Evolutionary conservation across 2,888 invertebrate genomes (phyloP).

Genomic region (Malthinus seriepunctatus): DNA sequence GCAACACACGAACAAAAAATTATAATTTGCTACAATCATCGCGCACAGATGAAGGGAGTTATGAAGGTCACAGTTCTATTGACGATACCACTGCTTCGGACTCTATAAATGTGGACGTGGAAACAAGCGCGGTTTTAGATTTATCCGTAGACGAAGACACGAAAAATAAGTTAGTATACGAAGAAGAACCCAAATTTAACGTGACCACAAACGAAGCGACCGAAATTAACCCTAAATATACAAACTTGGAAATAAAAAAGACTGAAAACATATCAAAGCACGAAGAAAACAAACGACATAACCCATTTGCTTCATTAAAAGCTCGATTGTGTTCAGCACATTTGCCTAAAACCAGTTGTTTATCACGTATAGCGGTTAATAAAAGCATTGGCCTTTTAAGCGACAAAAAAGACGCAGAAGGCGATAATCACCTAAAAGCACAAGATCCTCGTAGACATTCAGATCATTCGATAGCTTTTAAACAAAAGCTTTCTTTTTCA

Average conservation of each 20-base stretch:
- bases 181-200: constrained; percentile 28
- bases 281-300: constrained; percentile 45
- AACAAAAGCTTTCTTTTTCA: constrained; percentile 33
- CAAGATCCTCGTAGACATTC: constrained; percentile 34
- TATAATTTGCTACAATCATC: constrained; percentile 48
- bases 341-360: constrained; percentile 52
- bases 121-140: constrained; percentile 56
- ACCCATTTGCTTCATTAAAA: constrained; percentile 53
- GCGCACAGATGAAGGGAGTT: constrained; percentile 48
- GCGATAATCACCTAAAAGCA: constrained; percentile 23
- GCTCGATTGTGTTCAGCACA: constrained; percentile 55
- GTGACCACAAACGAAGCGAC: background rate
- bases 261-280: constrained; percentile 51
- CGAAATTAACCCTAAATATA: background rate
- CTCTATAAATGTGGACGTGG: constrained; percentile 57
- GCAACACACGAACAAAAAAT: constrained; percentile 43
- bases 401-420: constrained; percentile 43
- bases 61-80: constrained; percentile 55
- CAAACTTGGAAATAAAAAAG: constrained; percentile 41
- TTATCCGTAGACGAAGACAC: constrained; percentile 47
- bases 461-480: constrained; percentile 33
- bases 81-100: constrained; percentile 57
- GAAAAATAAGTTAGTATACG: constrained; percentile 40
- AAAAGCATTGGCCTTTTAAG: constrained; percentile 52
- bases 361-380: constrained; percentile 53